Base-by-base conservation (phyloP, 2,113 vertebrate genomes). In the Ceyx cyanopectus region DNA sequence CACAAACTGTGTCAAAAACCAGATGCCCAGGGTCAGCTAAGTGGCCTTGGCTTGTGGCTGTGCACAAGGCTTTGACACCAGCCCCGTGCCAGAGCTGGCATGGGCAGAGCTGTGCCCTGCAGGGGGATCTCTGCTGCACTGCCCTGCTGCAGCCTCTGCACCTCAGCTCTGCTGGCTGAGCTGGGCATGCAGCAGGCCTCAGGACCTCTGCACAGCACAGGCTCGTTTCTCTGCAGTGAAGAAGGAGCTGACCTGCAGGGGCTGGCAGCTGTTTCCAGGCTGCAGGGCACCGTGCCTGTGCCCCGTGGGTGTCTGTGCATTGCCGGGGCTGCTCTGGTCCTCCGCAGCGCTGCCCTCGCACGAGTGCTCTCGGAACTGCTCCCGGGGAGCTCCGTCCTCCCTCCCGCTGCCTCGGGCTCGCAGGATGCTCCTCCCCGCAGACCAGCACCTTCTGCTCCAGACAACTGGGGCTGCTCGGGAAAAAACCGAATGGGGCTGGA, bases 401-500 rank as follows among this genome's bases (percentile, higher is more conserved):
- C 37, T 37, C 37, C 37, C 37, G 37, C 37, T 4, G 37, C 37
- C 37, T 37, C 37, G 37, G 37, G 37, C 37, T 10, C 37, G 37
- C 37, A 37, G 37, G 37, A 37, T 37, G 37, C 37, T 37, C 37
- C 37, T 37, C 37, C 34, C 37, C 37, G 37, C 37, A 37, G 37
- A 37, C 37, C 37, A 37, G 37, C 37, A 37, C 37, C 37, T 37
- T 37, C 37, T 37, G 37, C 37, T 37, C 37, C 37, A 37, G 67
- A 91, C 84, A 82, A 15, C 54, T 73, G 48, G 48, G 74, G 29
- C 63, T 73, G 63, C 51, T 89, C 82, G 87, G 86, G 89, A 95
- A 90, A 95, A 94, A 83, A 37, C 4, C 34, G 9, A 37, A 65
- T 0, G 19, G 34, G 66, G 61, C 83, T 96, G 96, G 88, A 96